Percentiles rank a stretch among this genome's conserved stretches.
Evolutionary conservation across 2,888 invertebrate genomes (phyloP).

Genomic region (Coelopa pilipes): DNA sequence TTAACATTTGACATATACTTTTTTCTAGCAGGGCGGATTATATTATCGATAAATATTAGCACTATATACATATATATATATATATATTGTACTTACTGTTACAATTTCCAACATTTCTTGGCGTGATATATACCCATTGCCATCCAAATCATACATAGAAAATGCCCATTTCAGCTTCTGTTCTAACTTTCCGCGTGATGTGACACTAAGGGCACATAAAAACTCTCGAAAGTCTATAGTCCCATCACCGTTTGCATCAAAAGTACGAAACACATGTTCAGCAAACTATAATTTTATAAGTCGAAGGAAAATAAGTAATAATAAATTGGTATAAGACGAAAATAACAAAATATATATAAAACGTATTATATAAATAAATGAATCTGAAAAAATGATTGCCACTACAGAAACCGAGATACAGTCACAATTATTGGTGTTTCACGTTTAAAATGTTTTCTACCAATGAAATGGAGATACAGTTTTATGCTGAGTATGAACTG

Average conservation of each 20-base stretch:
- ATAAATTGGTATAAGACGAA: background rate
- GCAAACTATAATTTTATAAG: constrained; percentile 77
- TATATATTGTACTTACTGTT: constrained; percentile 84
- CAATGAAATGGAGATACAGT: too few relatives aligned
- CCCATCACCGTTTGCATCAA: constrained; percentile 96
- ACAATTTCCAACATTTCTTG: constrained; percentile 99
- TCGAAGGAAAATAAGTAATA: background rate
- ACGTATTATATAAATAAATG: too few relatives aligned
- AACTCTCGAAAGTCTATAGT: constrained; percentile 99
- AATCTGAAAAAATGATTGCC: too few relatives aligned
- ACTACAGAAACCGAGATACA: too few relatives aligned
- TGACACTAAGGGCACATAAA: constrained; percentile 95
- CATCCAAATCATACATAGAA: constrained; percentile 98
- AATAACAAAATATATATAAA: too few relatives aligned
- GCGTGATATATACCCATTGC: constrained; percentile 96
- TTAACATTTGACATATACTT: too few relatives aligned
- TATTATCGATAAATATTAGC: too few relatives aligned
- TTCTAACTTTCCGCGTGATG: constrained; percentile 95
- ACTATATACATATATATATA: too few relatives aligned
- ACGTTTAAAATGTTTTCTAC: too few relatives aligned
- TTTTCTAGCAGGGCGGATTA: too few relatives aligned
- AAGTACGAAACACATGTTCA: constrained; percentile 98
- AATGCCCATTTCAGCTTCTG: constrained; percentile 99
- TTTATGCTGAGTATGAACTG: too few relatives aligned
- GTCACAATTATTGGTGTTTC: too few relatives aligned